Evolutionary conservation across 2,113 vertebrate genomes (phyloP), one percentile per base, ranked within the genome.

Genomic region (Pithys albifrons): DNA sequence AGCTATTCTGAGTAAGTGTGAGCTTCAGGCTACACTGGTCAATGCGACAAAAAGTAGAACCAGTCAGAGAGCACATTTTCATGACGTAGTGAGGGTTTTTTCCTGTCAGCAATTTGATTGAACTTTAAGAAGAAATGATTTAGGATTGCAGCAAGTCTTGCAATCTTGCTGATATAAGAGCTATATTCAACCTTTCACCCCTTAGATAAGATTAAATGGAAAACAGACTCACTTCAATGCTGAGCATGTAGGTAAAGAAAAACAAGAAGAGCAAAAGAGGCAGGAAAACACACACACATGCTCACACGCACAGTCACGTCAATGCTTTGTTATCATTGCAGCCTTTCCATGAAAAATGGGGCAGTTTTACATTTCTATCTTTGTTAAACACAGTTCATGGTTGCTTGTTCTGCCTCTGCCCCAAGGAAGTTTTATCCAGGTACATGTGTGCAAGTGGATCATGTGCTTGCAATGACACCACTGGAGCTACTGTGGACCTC

Each of bases 31-130:
- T 80, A 66, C 62, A 45, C 93, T 37, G 88, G 66, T 86, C 91
- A 93, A 59, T 95, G 95, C 93, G 73, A 87, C 83, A 84, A 95
- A 94, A 93, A 94, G 89, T 89, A 94, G 81, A 59, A 96, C 54
- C 58, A 81, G n/a, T 88, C 54, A 93, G 80, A 86, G 73, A 88
- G 54, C 52, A 76, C 54, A 73, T 91, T 92, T 90, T 87, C 41
- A 39, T 88, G 93, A 92, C 58, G 94, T 91, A 91, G 69, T 81
- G 73, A 93, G 85, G 62, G 23, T 52, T 82, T 94, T 93, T 91
- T 81, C 54, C 84, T 96, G 83, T 89, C 92, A 93, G 70, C 61
- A 89, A 20, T 81, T 71, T 94, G 85, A 94, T 45, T 81, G 83
- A 96, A 74, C 0, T 0, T 69, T 65, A 65, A 70, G 57, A 91